Percentiles rank a stretch among this genome's conserved stretches.
phyloP scores from a whole-genome alignment of 2,888 invertebrate genomes.

The Drosophila pullipes region DNA sequence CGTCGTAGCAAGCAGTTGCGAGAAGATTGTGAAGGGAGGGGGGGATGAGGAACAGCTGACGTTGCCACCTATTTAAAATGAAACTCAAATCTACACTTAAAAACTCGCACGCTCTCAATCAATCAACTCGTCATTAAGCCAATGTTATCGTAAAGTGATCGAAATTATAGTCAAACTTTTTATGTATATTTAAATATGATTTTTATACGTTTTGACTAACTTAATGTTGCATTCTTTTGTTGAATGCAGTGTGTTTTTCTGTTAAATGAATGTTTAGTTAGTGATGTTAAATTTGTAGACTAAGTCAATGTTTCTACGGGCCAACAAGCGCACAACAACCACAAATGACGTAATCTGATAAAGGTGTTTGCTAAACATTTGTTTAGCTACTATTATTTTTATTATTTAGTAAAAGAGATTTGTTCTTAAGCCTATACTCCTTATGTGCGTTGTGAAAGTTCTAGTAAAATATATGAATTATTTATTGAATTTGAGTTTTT shows the following conservation, averaged over 20 bases:
- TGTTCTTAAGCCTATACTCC: slow-evolving; percentile 40
- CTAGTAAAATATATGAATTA: slow-evolving; percentile 66
- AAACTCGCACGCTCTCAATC: slow-evolving; percentile 42
- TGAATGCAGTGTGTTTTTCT: slow-evolving; percentile 17
- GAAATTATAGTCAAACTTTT: slow-evolving; percentile 56
- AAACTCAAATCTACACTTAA: slow-evolving; percentile 65
- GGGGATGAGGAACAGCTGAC: neutral
- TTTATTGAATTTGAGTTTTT: slow-evolving; percentile 57
- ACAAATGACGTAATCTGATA: slow-evolving; percentile 31
- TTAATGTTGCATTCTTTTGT: slow-evolving; percentile 22
- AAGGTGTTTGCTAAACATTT: slow-evolving; percentile 29
- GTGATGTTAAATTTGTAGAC: slow-evolving; percentile 43
- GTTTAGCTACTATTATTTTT: slow-evolving; percentile 52
- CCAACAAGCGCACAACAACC: slow-evolving; percentile 31
- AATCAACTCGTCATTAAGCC: slow-evolving; percentile 31
- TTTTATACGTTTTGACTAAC: slow-evolving; percentile 11
- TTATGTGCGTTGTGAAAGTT: slow-evolving; percentile 58
- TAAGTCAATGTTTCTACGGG: slow-evolving; percentile 34
- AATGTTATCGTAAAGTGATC: slow-evolving; percentile 55
- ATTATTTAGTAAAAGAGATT: slow-evolving; percentile 58
- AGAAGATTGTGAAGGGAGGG: neutral
- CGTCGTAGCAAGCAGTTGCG: slow-evolving; percentile 19
- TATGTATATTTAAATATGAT: slow-evolving; percentile 14
- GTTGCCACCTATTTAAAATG: slow-evolving; percentile 44
- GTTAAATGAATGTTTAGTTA: slow-evolving; percentile 60